Evolutionary conservation across 2,797 vertebrate genomes (phyloP).

Genomic region (Microhierax caerulescens): DNA sequence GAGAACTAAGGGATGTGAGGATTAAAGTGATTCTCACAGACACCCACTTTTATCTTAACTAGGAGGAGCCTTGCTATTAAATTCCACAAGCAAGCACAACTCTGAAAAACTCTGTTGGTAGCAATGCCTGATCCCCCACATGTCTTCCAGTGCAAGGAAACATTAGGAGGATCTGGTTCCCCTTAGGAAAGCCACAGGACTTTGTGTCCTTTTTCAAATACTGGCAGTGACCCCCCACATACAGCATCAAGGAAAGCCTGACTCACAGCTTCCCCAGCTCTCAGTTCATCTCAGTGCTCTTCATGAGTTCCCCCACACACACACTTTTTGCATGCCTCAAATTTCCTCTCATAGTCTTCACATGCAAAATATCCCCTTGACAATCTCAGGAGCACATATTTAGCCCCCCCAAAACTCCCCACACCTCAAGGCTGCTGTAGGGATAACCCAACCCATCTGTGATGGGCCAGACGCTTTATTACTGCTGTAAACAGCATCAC

Average conservation of each 20-base stretch:
- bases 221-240: not conserved
- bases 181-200: not conserved
- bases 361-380: not conserved
- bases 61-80: not conserved
- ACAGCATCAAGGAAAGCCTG: not conserved
- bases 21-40: not conserved
- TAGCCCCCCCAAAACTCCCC: not conserved
- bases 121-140: not conserved
- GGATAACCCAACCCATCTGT: not conserved
- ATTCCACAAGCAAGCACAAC: not conserved
- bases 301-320: not conserved
- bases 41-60: not conserved
- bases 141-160: not conserved
- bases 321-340: accelerated
- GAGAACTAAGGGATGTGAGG: not conserved
- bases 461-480: not conserved
- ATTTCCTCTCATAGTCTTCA: not conserved
- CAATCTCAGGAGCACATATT: not conserved
- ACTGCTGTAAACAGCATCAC: not conserved
- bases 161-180: not conserved
- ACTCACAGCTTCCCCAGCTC: not conserved
- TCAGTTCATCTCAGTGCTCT: not conserved
- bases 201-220: not conserved
- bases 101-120: not conserved
- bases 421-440: not conserved